Evolutionary conservation across 1,140 invertebrate species (phyloP).

Genomic region (Diploscapter pachys): DNA sequence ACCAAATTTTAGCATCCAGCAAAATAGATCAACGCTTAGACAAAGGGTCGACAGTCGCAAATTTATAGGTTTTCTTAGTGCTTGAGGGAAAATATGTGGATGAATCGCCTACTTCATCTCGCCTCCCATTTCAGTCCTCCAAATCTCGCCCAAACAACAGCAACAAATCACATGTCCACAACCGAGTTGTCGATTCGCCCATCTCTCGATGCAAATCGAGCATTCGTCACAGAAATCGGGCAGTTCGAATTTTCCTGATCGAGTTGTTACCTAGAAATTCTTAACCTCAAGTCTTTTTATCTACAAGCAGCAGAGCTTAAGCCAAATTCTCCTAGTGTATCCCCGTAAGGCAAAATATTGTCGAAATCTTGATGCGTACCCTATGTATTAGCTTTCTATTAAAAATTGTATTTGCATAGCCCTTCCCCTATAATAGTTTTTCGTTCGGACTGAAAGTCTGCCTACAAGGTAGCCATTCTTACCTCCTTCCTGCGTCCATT

Average conservation of each 20-base stretch:
- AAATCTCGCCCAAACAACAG: conserved; percentile 19
- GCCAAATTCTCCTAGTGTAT: too few species aligned
- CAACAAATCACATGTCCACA: conserved; percentile 20
- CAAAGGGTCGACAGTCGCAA: background rate
- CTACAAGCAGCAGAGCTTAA: too few species aligned
- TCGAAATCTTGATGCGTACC: too few species aligned
- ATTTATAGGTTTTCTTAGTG: background rate
- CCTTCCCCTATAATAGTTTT: too few species aligned
- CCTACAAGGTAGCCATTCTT: too few species aligned
- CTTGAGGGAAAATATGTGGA: background rate
- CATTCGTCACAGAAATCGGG: conserved; percentile 11
- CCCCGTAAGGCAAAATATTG: too few species aligned
- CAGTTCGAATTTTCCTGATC: background rate
- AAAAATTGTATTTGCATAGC: too few species aligned
- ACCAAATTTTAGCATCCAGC: background rate
- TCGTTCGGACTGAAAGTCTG: too few species aligned
- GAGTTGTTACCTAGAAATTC: too few species aligned
- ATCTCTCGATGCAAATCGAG: conserved; percentile 14
- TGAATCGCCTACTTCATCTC: background rate
- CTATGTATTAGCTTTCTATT: too few species aligned
- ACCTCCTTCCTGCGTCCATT: too few species aligned
- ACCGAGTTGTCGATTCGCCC: conserved; percentile 12
- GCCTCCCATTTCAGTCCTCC: background rate
- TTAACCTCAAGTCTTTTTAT: too few species aligned
- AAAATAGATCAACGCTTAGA: background rate